Evolutionary conservation across 2,113 vertebrate genomes (phyloP).

Genomic region (Oryzias woworae): DNA sequence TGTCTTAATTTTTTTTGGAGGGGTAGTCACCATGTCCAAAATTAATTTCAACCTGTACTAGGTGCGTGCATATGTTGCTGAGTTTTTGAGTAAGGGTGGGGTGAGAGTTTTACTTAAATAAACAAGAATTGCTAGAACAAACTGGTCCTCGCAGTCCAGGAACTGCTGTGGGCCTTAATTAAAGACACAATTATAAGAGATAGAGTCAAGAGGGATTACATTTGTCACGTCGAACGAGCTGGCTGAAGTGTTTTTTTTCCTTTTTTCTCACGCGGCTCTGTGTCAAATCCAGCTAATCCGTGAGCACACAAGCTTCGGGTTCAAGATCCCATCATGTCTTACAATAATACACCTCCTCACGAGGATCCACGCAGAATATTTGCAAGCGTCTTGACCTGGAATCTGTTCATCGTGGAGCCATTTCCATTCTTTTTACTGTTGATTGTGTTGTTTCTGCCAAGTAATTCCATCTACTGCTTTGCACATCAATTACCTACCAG

Average conservation of each 20-base stretch:
- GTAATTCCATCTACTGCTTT: conserved; percentile 14
- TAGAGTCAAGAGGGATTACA: background rate
- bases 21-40: too few relatives aligned
- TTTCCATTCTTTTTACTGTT: background rate
- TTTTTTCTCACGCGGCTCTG: conserved; percentile 4
- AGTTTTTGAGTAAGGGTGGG: too few relatives aligned
- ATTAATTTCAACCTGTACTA: too few relatives aligned
- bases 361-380: background rate
- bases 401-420: background rate
- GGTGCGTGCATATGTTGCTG: too few relatives aligned
- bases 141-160: too few relatives aligned
- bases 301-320: conserved; percentile 14
- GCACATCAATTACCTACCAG: conserved; percentile 27
- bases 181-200: background rate
- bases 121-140: too few relatives aligned
- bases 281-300: conserved; percentile 25
- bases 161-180: too few relatives aligned
- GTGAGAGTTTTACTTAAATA: too few relatives aligned
- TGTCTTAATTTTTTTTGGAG: too few relatives aligned
- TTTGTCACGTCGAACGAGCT: background rate
- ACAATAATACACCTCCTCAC: background rate
- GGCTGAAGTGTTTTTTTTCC: background rate
- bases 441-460: background rate
- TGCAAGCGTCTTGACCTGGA: conserved; percentile 1
- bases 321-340: conserved; percentile 7